Base-by-base conservation (phyloP, 2,888 invertebrate species). In the Dryocosmus kuriphilus region DNA sequence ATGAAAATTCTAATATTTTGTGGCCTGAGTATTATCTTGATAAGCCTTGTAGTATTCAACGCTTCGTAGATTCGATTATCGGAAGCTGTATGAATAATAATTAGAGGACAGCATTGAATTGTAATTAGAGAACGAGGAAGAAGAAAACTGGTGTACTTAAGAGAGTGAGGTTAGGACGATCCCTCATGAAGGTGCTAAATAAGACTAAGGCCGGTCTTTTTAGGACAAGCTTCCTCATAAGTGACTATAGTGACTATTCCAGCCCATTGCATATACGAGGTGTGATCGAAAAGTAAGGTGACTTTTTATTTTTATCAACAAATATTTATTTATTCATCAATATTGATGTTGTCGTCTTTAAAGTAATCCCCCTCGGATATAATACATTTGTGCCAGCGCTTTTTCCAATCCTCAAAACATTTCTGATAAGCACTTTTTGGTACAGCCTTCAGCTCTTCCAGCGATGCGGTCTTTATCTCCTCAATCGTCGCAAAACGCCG, bases 51-150 rank as follows among this genome's bases (percentile, higher is more conserved):
- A 30, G 16, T 9, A 24, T 16, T 27, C 16, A 24, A 41, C 4
- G 24, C 38, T 38, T 16, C 41, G 19, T 41, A 8, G 41, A 19
- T 51, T 67, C 46, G 46, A 46, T 46, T 51, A 51, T 67, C 67
- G 67, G 19, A 67, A 67, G 46, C 67, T 67, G 67, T 5, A 46
- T n/a, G n/a, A n/a, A n/a, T n/a, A 67, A 27, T 67, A 67, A 67
- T 67, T 67, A 46, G 27, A 46, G 46, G 27, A 27, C 8, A 22
- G 16, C 22, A 24, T n/a, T 24, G 41, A 65, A 22, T 41, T 65
- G 24, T 46, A 67, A 67, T 67, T 67, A 46, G 46, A 46, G 67
- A 67, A 16, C 27, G 5, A 46, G 46, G 46, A 67, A 27, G 67
- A 67, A 46, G 67, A 67, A 67, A 67, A 46, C 67, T 41, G 46